Conservation (phyloP, 1,140 invertebrate species). For the Lepidurus packardi region DNA sequence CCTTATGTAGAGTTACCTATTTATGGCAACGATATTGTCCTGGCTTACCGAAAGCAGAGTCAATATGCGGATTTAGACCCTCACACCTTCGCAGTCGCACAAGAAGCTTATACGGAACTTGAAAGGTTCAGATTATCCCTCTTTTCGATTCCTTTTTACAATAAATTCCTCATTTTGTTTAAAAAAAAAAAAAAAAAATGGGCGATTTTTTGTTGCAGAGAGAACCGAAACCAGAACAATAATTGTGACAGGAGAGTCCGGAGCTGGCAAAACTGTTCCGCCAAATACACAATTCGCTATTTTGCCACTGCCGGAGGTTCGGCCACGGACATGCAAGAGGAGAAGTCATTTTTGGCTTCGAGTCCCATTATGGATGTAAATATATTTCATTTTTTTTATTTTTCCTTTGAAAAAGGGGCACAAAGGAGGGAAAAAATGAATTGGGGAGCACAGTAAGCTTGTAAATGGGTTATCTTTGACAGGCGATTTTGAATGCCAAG, state of each 20-base stretch:
- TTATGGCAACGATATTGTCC: constrained; percentile 91
- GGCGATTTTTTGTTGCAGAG: constrained; percentile 49
- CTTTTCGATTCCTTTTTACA: constrained; percentile 7
- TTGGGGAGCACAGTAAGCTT: no score
- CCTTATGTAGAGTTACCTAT: constrained; percentile 93
- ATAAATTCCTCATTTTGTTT: constrained; percentile 7
- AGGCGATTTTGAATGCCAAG: constrained; percentile 98
- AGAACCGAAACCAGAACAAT: constrained; percentile 93
- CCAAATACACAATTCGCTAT: constrained; percentile 96
- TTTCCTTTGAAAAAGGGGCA: no score
- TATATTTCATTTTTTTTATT: background rate
- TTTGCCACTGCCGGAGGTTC: constrained; percentile 94
- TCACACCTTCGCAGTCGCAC: constrained; percentile 96
- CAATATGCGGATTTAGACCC: constrained; percentile 73
- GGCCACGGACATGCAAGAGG: constrained; percentile 82
- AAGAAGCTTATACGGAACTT: constrained; percentile 94
- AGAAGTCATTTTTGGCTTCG: constrained; percentile 91
- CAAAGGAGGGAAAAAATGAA: no score
- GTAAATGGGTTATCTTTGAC: constrained; percentile 16
- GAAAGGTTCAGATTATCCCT: constrained; percentile 58
- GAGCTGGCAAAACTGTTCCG: constrained; percentile 97
- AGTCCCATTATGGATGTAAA: constrained; percentile 96
- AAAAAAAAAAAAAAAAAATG: background rate
- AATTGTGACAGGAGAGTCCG: constrained; percentile 86
- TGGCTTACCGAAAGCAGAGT: constrained; percentile 69